Base-by-base conservation (phyloP, 2,113 vertebrate species). In the Phrynosoma platyrhinos region DNA sequence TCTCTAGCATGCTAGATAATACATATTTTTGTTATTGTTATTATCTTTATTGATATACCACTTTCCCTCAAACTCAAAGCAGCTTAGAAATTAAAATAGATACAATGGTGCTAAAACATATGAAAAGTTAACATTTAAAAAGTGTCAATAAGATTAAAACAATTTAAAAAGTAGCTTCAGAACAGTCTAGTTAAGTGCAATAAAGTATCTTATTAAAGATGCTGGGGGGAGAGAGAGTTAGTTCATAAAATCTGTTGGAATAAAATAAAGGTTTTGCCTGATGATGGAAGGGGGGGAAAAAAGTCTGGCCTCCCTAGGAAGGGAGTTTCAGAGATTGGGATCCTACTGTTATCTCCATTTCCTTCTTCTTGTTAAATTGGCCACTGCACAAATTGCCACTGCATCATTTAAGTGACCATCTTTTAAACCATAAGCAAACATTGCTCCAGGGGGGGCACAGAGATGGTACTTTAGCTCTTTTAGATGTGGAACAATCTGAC, bases 1-100 rank as follows among this genome's bases (percentile, higher is more conserved):
- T 83, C 47, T 40, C 9, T 66, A 78, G 47, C 32, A 27, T 36
- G n/a, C 83, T 86, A 85, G 27, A 55, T 58, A 85, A 25, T 77
- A 12, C 23, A 84, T 0, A 1, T 64, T 53, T 4, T 58, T n/a
- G 7, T 79, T n/a, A 20, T 79, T 55, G 30, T 32, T n/a, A 55
- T 55, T 30, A 79, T 58, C 8, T 79, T n/a, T 21, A 79, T 55
- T 79, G 55, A 30, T 79, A n/a, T 79, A 14, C 30, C 52, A 79
- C 30, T n/a, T 58, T 79, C 30, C 78, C 18, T 30, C 30, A 30
- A 79, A 30, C 58, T 62, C 13, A 62, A 62, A 12, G 18, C 58
- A 62, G 4, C 13, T 62, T 14, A 62, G 58, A 62, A 14, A 62
- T 18, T 62, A 62, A 62, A 62, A 62, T 62, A 62, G 1, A 62